Conservation (phyloP, 2,113 vertebrate genomes). For the Seriola aureovittata region DNA sequence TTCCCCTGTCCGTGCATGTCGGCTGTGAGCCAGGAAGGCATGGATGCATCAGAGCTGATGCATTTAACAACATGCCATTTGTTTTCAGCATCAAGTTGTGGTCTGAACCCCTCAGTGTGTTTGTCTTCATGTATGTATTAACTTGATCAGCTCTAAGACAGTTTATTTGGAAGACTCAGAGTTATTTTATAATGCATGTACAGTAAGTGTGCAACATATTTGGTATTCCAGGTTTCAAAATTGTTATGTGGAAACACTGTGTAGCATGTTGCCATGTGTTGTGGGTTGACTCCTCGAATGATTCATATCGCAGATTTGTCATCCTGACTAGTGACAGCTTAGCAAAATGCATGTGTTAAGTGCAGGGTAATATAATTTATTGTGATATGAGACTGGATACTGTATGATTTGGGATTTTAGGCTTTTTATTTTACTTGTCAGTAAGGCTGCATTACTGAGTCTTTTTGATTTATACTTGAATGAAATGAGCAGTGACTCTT, state of each 20-base stretch:
- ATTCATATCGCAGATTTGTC: neutral
- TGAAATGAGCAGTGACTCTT: neutral
- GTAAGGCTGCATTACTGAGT: neutral
- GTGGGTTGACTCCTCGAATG: neutral
- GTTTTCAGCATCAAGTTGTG: neutral
- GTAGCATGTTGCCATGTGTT: constrained; percentile 9
- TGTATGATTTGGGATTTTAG: neutral
- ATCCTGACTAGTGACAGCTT: neutral
- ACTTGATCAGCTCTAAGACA: too few relatives aligned
- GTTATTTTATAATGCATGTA: neutral
- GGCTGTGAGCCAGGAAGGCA: neutral
- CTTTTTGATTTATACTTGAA: too few relatives aligned
- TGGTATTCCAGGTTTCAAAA: neutral
- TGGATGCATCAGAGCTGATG: constrained; percentile 18
- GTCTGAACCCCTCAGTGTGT: neutral
- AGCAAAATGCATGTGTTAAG: neutral
- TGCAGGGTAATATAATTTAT: neutral
- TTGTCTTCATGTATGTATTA: neutral
- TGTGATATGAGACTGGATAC: neutral
- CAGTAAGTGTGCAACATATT: neutral
- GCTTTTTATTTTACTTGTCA: neutral
- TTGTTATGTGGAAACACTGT: neutral
- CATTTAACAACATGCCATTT: neutral
- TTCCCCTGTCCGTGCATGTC: neutral
- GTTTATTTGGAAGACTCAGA: neutral